These are phyloP conservation scores for Zenarchopterus dispar DNA, from an alignment of 2,797 vertebrate genomes.

Conservation along the genomic window DNA sequence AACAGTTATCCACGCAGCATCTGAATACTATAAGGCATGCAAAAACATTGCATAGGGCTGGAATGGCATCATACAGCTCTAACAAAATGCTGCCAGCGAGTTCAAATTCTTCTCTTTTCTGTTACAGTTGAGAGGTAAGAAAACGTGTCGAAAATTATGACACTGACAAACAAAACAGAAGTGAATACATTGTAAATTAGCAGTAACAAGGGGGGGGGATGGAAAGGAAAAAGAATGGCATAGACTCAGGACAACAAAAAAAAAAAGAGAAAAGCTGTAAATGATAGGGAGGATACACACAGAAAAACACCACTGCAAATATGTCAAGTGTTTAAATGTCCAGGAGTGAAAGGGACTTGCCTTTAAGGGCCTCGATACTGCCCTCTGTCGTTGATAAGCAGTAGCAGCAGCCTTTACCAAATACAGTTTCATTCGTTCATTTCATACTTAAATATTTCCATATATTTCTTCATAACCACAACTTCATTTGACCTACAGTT, in stretches of 20 bases:
- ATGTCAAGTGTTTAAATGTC: constrained; percentile 24
- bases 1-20: constrained; percentile 40
- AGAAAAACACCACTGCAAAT: constrained; percentile 10
- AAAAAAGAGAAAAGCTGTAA: constrained; percentile 19
- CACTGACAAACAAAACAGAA: neutral
- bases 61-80: constrained; percentile 51
- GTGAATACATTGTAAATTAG: constrained; percentile 38
- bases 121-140: neutral
- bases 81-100: constrained; percentile 29
- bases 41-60: constrained; percentile 58
- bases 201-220: constrained; percentile 19
- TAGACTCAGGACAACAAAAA: neutral
- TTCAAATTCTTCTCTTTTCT: constrained; percentile 35
- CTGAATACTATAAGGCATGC: constrained; percentile 69
- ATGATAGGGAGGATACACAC: neutral
- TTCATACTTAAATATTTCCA: constrained; percentile 26
- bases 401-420: constrained; percentile 27
- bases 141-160: constrained; percentile 3
- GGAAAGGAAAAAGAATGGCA: neutral
- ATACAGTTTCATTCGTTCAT: neutral
- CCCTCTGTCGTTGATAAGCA: constrained; percentile 35
- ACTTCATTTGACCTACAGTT: constrained; percentile 7
- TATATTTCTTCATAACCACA: neutral
- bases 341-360: neutral
- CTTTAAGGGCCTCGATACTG: constrained; percentile 18